A percentile compares a stretch with the other conserved stretches of the same genome.
These are phyloP conservation scores for Emys orbicularis DNA, from an alignment of 2,797 vertebrate species.

Conservation along the genomic window DNA sequence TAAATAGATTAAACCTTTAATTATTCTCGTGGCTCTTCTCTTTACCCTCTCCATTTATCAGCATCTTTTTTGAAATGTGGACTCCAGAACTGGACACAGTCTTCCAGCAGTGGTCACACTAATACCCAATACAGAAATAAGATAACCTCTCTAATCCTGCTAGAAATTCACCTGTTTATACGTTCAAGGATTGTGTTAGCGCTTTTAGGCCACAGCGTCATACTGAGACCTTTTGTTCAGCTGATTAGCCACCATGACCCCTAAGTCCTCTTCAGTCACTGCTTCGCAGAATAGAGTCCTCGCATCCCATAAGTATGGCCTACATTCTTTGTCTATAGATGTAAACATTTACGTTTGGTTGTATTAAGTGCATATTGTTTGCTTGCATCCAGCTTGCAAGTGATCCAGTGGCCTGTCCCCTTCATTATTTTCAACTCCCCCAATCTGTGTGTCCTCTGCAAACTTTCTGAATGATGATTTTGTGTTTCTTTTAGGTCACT, in stretches of 20 bases:
- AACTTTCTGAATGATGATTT: neutral
- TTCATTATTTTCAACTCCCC: neutral
- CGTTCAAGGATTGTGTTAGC: too few relatives aligned
- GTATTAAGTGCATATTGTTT: fast-evolving
- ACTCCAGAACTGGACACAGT: neutral
- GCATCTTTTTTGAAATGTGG: neutral
- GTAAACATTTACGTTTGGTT: neutral
- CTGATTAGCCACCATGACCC: neutral
- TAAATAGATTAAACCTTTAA: neutral
- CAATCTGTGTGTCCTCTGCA: neutral
- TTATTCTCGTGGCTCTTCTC: neutral
- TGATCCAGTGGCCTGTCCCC: neutral
- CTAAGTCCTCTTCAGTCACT: neutral
- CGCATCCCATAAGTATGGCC: neutral
- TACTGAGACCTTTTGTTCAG: neutral
- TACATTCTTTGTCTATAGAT: neutral
- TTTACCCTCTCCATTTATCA: neutral
- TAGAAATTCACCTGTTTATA: neutral
- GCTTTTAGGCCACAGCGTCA: neutral
- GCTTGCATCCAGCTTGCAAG: neutral
- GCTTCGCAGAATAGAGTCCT: neutral
- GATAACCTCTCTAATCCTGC: neutral
- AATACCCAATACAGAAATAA: neutral
- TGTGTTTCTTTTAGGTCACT: fast-evolving
- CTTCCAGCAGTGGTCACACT: neutral